Conservation (phyloP, 1,140 invertebrate genomes). For the Magallana angulata region DNA sequence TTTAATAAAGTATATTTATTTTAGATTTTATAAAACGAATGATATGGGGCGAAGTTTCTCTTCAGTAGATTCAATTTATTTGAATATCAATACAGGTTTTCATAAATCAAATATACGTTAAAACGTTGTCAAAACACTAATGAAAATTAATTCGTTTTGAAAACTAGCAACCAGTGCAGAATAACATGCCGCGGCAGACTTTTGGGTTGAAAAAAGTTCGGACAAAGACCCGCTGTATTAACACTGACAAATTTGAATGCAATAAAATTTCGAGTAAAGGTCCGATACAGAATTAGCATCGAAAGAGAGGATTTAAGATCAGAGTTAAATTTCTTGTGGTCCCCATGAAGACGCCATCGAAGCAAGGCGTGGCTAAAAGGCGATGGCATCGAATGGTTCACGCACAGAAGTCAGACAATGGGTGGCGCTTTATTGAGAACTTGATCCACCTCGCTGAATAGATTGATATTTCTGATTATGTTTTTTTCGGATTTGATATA, state of each 20-base stretch:
- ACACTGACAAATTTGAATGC: background rate
- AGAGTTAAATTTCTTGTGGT: background rate
- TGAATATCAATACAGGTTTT: constrained; percentile 15
- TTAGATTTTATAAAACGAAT: background rate
- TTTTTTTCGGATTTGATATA: background rate
- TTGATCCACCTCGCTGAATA: background rate
- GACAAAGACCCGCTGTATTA: background rate
- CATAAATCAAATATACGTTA: constrained; percentile 3
- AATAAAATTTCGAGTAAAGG: background rate
- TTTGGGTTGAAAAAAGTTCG: background rate
- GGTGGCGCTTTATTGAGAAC: background rate
- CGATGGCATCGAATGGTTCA: constrained; percentile 12
- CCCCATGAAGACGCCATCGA: background rate
- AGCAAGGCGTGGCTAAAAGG: background rate
- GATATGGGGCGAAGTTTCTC: constrained; percentile 16
- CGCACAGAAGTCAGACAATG: background rate
- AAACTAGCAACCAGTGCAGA: constrained; percentile 15
- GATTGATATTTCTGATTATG: background rate
- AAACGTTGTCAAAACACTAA: constrained; percentile 34
- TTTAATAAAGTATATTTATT: constrained; percentile 3
- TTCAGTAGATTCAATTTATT: background rate
- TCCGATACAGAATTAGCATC: background rate
- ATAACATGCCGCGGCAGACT: background rate
- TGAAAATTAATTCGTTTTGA: background rate
- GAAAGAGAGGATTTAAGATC: background rate